Conservation (phyloP, 2,113 vertebrate species). For the Platysteira castanea region DNA sequence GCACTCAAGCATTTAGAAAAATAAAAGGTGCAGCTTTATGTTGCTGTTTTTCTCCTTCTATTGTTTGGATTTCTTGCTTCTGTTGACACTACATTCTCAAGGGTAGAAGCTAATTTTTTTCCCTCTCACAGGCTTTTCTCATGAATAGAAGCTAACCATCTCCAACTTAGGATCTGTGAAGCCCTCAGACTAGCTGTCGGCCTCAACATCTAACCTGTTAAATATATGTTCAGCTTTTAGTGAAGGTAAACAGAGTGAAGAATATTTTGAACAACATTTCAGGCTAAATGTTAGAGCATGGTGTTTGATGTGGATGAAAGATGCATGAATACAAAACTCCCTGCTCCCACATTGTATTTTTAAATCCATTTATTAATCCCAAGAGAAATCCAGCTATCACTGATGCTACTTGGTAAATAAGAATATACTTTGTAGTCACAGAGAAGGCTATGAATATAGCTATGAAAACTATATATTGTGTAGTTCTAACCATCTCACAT, state of each 20-base stretch:
- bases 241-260: background rate
- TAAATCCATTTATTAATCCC: background rate
- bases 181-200: no score
- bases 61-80: no score
- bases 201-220: background rate
- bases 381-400: background rate
- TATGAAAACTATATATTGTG: background rate
- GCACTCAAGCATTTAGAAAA: no score
- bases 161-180: no score
- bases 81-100: no score
- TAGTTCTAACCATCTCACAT: background rate
- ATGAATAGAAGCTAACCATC: no score
- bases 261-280: background rate
- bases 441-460: slow-evolving; percentile 1
- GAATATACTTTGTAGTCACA: background rate
- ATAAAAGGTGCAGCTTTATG: no score
- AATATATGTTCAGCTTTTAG: background rate
- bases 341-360: background rate
- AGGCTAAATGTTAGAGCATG: background rate
- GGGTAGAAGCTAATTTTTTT: no score
- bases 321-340: background rate
- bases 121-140: no score
- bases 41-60: no score
- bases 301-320: background rate
- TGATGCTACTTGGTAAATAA: background rate